phyloP scores from a whole-genome alignment of 2,888 invertebrate species.

The Esperia sulphurella region DNA sequence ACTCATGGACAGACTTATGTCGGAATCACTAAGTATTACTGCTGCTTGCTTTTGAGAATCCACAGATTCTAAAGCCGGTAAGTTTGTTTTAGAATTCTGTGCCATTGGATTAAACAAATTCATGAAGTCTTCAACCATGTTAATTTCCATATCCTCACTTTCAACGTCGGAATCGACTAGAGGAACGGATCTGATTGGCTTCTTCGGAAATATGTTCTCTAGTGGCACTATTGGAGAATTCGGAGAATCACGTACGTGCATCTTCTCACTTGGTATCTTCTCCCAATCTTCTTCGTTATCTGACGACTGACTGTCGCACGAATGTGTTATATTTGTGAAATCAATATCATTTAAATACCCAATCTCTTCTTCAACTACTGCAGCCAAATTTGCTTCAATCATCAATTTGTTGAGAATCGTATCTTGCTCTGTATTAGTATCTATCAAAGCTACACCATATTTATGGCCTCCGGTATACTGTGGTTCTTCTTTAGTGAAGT shows the following conservation, averaged over 20 bases:
- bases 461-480: constrained; percentile 58
- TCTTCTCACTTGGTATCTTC: constrained; percentile 11
- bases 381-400: constrained; percentile 70
- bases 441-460: constrained; percentile 71
- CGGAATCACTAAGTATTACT: too few species aligned
- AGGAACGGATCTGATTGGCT: constrained; percentile 45
- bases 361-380: constrained; percentile 38
- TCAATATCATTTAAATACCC: constrained; percentile 36
- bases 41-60: background rate
- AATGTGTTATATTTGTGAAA: constrained; percentile 1
- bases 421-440: constrained; percentile 56
- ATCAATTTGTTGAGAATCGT: constrained; percentile 69
- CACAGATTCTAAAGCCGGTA: constrained; percentile 4
- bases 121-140: constrained; percentile 30
- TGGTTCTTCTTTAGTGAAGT: constrained; percentile 52
- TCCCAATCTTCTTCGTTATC: constrained; percentile 25
- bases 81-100: background rate
- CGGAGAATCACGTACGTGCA: background rate
- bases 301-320: constrained; percentile 4
- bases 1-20: constrained; percentile 3
- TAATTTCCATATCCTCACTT: constrained; percentile 37
- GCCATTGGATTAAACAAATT: constrained; percentile 15
- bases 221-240: constrained; percentile 6
- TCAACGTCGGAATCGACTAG: constrained; percentile 45
- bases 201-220: constrained; percentile 19